Percentiles rank a stretch among this genome's conserved stretches.
Evolutionary conservation across 1,140 invertebrate genomes (phyloP).

Genomic region (Drosophila virilis): DNA sequence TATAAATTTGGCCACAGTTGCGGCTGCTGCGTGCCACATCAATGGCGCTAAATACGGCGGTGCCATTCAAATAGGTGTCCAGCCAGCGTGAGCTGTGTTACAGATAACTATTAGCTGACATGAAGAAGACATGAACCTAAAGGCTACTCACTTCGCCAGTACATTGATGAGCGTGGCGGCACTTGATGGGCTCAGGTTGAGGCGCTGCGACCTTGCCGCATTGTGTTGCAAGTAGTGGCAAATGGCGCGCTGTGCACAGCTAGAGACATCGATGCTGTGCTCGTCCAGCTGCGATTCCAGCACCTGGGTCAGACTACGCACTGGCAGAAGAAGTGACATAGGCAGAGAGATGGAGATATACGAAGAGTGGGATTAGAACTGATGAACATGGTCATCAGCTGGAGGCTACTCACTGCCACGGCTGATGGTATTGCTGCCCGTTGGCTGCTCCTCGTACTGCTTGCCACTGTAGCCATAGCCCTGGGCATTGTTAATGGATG

Average conservation of each 20-base stretch:
- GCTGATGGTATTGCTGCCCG: not conserved
- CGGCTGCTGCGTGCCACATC: slow-evolving; percentile 38
- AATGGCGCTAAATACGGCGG: slow-evolving; percentile 61
- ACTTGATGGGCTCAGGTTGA: not conserved
- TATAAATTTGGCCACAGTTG: slow-evolving; percentile 45
- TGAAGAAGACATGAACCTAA: not conserved
- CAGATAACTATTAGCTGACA: not conserved
- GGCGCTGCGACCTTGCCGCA: slow-evolving; percentile 18
- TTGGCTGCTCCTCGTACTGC: not conserved
- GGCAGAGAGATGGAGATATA: not conserved
- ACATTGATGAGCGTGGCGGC: slow-evolving; percentile 51
- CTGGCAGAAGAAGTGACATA: slow-evolving; percentile 10
- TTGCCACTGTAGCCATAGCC: slow-evolving; percentile 50
- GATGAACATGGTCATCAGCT: not conserved
- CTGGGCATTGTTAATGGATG: slow-evolving; percentile 36
- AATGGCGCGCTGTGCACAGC: slow-evolving; percentile 63
- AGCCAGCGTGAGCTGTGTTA: slow-evolving; percentile 49
- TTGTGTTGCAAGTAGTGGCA: slow-evolving; percentile 66
- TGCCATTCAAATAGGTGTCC: slow-evolving; percentile 46
- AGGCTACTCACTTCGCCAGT: slow-evolving; percentile 42
- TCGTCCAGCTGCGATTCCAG: slow-evolving; percentile 67
- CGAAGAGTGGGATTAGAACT: not conserved
- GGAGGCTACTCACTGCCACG: slow-evolving; percentile 58
- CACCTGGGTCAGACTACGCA: slow-evolving; percentile 54
- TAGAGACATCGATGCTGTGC: slow-evolving; percentile 64